These are phyloP conservation scores for Protonibea diacanthus DNA, from an alignment of 2,797 vertebrate species.

Conservation along the genomic window DNA sequence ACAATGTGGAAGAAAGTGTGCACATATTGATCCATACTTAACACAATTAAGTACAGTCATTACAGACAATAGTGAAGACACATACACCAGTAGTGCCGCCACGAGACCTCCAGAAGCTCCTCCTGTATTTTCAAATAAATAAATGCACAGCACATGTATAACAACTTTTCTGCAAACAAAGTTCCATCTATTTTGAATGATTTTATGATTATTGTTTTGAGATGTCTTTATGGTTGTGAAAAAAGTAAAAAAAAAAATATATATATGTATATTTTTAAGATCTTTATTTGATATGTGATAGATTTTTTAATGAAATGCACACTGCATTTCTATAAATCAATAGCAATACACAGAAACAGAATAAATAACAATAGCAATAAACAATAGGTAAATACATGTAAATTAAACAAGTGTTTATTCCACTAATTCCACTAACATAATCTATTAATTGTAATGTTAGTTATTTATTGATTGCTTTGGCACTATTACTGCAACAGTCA, in stretches of 20 bases:
- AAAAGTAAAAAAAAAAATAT: not conserved
- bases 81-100: not conserved
- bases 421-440: not conserved
- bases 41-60: constrained; percentile 41
- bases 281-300: not conserved
- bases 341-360: not conserved
- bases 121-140: not conserved
- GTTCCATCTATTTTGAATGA: not conserved
- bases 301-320: too few species aligned
- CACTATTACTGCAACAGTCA: not conserved
- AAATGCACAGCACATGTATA: not conserved
- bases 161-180: not conserved
- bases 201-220: not conserved
- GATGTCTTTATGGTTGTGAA: not conserved
- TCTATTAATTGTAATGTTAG: not conserved
- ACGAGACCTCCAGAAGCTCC: not conserved
- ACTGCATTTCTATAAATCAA: not conserved
- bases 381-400: not conserved
- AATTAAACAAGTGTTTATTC: not conserved
- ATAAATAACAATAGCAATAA: not conserved
- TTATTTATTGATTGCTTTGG: not conserved
- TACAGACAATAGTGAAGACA: constrained; percentile 10
- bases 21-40: constrained; percentile 41
- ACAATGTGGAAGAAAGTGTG: constrained; percentile 18
- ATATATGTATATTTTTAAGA: not conserved